Conservation (phyloP, 2,113 vertebrate genomes). For the Paramisgurnus dabryanus region DNA sequence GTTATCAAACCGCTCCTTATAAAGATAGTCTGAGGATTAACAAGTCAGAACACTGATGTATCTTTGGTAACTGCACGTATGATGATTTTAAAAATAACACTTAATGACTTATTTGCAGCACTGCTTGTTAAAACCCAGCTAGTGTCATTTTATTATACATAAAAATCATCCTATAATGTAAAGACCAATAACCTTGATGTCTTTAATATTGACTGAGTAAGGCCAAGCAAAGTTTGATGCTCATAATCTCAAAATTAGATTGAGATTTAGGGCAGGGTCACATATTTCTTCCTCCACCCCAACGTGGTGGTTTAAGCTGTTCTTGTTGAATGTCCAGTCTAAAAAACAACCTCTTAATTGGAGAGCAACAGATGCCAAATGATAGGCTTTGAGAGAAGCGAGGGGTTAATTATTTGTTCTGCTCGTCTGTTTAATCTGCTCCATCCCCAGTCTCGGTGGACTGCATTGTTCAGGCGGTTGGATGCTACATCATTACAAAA, state of each 20-base stretch:
- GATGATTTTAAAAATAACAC: background rate
- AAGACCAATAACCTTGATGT: too few species aligned
- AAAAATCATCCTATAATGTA: too few species aligned
- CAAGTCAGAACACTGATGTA: too few species aligned
- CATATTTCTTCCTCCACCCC: too few species aligned
- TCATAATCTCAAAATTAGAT: too few species aligned
- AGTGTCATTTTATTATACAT: too few species aligned
- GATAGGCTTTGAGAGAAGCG: slow-evolving; percentile 14
- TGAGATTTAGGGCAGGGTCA: too few species aligned
- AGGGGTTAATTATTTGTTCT: background rate
- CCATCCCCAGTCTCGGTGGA: background rate
- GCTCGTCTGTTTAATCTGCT: background rate
- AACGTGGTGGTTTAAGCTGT: too few species aligned
- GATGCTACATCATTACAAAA: background rate
- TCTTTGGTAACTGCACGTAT: too few species aligned
- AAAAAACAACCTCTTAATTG: background rate
- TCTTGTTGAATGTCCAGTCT: background rate
- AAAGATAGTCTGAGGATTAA: background rate
- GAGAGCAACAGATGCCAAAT: slow-evolving; percentile 17
- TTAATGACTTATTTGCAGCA: background rate
- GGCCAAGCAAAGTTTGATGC: too few species aligned
- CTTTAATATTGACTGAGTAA: too few species aligned
- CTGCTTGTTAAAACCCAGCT: background rate
- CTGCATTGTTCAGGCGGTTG: background rate
- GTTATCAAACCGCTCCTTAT: background rate